Conservation (phyloP, 1,140 invertebrate species). For the Calliopsis andreniformis region DNA sequence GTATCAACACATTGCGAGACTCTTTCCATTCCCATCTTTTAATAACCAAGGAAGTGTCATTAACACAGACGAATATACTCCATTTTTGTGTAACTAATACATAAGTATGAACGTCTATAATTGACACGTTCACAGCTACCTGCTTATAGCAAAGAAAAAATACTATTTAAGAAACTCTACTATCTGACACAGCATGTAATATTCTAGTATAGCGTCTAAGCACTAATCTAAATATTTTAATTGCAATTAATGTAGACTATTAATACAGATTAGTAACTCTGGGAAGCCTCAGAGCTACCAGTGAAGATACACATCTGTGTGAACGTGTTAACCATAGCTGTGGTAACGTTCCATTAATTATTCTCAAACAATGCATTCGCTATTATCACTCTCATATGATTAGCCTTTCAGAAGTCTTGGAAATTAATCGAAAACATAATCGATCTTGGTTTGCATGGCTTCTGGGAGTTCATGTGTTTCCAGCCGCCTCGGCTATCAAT, state of each 20-base stretch:
- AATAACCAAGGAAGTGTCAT: neutral
- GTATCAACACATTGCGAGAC: constrained; percentile 22
- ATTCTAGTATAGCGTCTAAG: no score
- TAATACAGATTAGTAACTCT: no score
- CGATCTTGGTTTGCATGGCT: neutral
- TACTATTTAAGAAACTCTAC: no score
- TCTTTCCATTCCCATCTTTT: constrained; percentile 9
- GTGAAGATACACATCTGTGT: no score
- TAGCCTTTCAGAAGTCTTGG: neutral
- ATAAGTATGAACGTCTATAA: neutral
- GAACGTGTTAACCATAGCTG: neutral
- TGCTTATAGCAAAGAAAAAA: no score
- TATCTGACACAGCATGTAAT: no score
- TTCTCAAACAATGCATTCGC: neutral
- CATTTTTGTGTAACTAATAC: constrained; percentile 1
- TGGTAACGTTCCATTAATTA: neutral
- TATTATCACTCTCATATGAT: neutral
- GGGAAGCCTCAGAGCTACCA: neutral
- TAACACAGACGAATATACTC: neutral
- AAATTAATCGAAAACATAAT: neutral
- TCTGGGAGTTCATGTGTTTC: neutral
- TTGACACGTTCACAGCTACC: neutral
- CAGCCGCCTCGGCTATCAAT: neutral
- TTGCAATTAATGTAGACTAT: no score
- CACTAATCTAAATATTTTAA: no score